Percentiles rank a stretch among this genome's conserved stretches.
Conservation (phyloP, 2,797 vertebrate species). For the Sebastiscus tertius region DNA sequence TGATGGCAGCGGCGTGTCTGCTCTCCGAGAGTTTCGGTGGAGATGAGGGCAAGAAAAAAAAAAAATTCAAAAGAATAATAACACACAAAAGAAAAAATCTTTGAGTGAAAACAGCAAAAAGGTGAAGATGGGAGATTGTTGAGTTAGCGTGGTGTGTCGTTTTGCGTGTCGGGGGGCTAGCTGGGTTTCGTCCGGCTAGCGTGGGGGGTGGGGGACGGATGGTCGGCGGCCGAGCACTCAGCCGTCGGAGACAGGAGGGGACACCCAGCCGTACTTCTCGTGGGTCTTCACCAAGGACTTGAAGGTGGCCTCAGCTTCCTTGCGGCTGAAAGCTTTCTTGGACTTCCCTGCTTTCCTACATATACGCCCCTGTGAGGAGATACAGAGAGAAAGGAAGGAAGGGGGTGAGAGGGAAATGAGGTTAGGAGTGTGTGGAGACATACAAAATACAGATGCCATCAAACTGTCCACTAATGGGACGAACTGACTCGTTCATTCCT, state of each 20-base stretch:
- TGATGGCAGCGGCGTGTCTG: slow-evolving; percentile 19
- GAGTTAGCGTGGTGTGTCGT: slow-evolving; percentile 76
- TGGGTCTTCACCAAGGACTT: slow-evolving; percentile 99
- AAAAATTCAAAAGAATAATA: background rate
- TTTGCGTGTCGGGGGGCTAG: slow-evolving; percentile 68
- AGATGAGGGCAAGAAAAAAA: slow-evolving; percentile 22
- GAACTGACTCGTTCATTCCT: background rate
- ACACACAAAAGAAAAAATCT: slow-evolving; percentile 13
- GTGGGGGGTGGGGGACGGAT: slow-evolving; percentile 29
- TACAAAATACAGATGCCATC: background rate
- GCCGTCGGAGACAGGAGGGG: slow-evolving; percentile 97
- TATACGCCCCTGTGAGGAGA: slow-evolving; percentile 90
- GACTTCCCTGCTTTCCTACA: slow-evolving; percentile 99
- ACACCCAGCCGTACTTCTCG: slow-evolving; percentile 99
- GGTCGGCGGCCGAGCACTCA: slow-evolving; percentile 74
- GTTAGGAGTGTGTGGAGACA: slow-evolving; percentile 7
- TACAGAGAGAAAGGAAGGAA: background rate
- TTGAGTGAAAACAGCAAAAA: slow-evolving; percentile 35
- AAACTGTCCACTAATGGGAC: background rate
- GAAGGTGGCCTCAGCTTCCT: slow-evolving; percentile 99
- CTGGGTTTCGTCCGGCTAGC: slow-evolving; percentile 60
- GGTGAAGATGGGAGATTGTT: slow-evolving; percentile 58
- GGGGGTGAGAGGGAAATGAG: background rate
- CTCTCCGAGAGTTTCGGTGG: slow-evolving; percentile 31
- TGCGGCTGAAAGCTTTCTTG: slow-evolving; percentile 99